phyloP scores from a whole-genome alignment of 2,888 invertebrate genomes.

The Neoascia interrupta region DNA sequence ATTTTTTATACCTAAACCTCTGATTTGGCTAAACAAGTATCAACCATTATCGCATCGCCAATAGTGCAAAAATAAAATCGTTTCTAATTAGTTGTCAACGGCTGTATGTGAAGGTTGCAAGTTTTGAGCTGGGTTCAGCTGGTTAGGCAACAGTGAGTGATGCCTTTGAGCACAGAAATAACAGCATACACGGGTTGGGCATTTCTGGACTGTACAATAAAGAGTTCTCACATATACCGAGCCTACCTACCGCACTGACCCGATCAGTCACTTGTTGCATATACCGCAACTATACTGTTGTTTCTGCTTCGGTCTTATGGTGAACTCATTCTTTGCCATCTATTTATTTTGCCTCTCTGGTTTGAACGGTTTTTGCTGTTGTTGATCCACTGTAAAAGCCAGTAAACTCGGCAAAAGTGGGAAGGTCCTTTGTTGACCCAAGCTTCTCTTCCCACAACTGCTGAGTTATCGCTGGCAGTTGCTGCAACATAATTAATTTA shows the following conservation, averaged over 20 bases:
- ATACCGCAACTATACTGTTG: constrained; percentile 1
- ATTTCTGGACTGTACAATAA: not conserved
- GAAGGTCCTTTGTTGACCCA: not conserved
- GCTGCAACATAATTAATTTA: not conserved
- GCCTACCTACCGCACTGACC: not conserved
- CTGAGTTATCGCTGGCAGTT: not conserved
- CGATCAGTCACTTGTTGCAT: constrained; percentile 10
- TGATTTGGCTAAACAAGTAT: too few relatives aligned
- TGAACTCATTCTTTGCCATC: not conserved
- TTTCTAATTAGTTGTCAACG: too few relatives aligned
- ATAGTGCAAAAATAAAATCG: too few relatives aligned
- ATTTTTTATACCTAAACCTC: too few relatives aligned
- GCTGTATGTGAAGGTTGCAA: too few relatives aligned
- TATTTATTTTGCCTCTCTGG: not conserved
- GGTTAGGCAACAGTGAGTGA: too few relatives aligned
- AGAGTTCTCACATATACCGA: constrained; percentile 9
- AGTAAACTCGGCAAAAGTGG: not conserved
- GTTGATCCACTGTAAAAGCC: not conserved
- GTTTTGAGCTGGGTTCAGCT: too few relatives aligned
- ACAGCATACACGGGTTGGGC: not conserved
- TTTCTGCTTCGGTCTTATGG: not conserved
- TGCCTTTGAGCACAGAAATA: constrained; percentile 4
- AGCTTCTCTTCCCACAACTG: not conserved
- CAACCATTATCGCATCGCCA: too few relatives aligned
- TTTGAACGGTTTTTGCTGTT: not conserved